Base-by-base conservation (phyloP, 2,797 vertebrate species). In the Gobionotothen gibberifrons region DNA sequence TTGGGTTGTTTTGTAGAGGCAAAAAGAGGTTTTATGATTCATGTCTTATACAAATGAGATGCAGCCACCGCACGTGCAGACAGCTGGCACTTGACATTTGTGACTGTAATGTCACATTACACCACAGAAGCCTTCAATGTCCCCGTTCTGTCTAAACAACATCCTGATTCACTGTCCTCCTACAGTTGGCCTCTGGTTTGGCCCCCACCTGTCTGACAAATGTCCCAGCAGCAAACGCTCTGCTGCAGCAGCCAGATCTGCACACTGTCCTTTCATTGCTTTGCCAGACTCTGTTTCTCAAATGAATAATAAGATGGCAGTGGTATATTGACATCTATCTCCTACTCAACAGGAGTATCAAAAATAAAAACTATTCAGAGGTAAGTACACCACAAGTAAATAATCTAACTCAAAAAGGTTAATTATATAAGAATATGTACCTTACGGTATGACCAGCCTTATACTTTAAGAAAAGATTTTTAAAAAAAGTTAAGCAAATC, bases 81-180 rank as follows among this genome's bases (percentile, higher is more conserved):
- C 89, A 90, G 83, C 74, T 88, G 88, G 63, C 68, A 55, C 74
- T 70, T 81, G 82, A 82, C 89, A 89, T 69, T 88, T 92, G 85
- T 77, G 76, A 75, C 78, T 80, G 74, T 52, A 79, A 69, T 76
- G 71, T 78, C 78, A 76, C 65, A 71, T 74, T 52, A 49, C 81
- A 69, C 74, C 40, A 47, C 64, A 79, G 61, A 77, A 81, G 74
- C 26, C 48, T 61, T 71, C 58, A 61, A 68, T 64, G 72, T 72
- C 78, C 63, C 64, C 51, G 39, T 21, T 59, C 65, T 19, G 62
- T 73, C 66, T 62, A 48, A 86, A 90, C 79, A 89, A 85, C 69
- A 78, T 76, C 67, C 32, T 71, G 54, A 84, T 85, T 86, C 78
- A 83, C 66, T 39, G 19, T 52, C 59, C 59, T 76, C 66, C 61